Base-by-base conservation (phyloP, 2,888 invertebrate species). In the Caradrina clavipalpis region DNA sequence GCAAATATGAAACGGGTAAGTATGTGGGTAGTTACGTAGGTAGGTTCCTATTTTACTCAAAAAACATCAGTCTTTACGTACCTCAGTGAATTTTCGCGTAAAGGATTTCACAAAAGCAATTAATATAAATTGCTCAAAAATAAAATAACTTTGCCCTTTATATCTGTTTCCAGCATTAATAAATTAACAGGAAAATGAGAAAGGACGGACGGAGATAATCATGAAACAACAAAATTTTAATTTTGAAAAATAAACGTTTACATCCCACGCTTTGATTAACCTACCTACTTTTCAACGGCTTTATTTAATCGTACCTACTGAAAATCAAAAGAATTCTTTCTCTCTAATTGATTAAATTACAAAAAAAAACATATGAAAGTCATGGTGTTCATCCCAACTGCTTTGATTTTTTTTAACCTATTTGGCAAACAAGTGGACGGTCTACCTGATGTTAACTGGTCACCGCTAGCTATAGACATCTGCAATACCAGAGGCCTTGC, bases 141-240 rank as follows among this genome's bases (percentile, higher is more conserved):
- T 21, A 47, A 31, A 22, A 22, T n/a, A 6, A 7, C 15, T 15
- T 50, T 15, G 6, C n/a, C 42, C 6, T 42, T 47, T 51, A 6
- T 1, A 61, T 19, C 17, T 49, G 21, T 59, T 71, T 21, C 47
- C 15, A 61, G 22, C n/a, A 54, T 57, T 45, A 42, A 49, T 47
- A 55, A 22, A 68, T 53, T 39, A 60, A 47, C 11, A 56, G 45
- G 51, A 63, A 68, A 64, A 65, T 47, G 19, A 51, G 26, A 57
- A 49, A 35, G 21, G n/a, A 15, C 19, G 22, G 21, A 47, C 50
- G n/a, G 13, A 64, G 57, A 62, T 64, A 69, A 73, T 73, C 15
- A 74, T 55, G 47, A 71, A 69, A 55, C 19, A 71, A 75, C 47
- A 67, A 50, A 15, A 58, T 56, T 42, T 62, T 58, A 42, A 66